Evolutionary conservation across 2,888 invertebrate genomes (phyloP).

Genomic region (Ligdia adustata): DNA sequence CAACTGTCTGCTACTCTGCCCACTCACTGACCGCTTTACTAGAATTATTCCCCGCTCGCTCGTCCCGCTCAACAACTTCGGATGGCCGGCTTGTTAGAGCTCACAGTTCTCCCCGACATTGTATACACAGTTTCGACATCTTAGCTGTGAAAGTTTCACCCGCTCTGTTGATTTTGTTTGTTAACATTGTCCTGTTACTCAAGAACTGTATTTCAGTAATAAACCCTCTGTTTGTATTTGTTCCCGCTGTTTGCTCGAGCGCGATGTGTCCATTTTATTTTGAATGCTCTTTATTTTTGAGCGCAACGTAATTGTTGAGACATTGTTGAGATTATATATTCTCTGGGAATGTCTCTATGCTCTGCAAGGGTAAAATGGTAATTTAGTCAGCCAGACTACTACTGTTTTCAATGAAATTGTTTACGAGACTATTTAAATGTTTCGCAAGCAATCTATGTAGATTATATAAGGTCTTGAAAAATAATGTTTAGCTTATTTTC

Average conservation of each 20-base stretch:
- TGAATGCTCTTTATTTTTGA: slow-evolving; percentile 25
- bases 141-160: slow-evolving; percentile 72
- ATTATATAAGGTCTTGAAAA: no score
- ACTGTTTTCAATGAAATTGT: no score
- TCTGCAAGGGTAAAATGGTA: not conserved
- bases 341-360: not conserved
- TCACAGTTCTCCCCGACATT: slow-evolving; percentile 65
- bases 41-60: slow-evolving; percentile 59
- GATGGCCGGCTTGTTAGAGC: slow-evolving; percentile 76
- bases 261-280: slow-evolving; percentile 31
- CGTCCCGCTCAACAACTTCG: slow-evolving; percentile 70
- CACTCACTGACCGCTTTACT: slow-evolving; percentile 60
- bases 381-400: not conserved
- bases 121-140: slow-evolving; percentile 74
- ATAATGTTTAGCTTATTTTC: no score
- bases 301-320: slow-evolving; percentile 27
- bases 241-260: slow-evolving; percentile 36
- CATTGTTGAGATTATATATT: slow-evolving; percentile 21
- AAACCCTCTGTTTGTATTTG: slow-evolving; percentile 44
- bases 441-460: no score
- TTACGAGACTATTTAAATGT: no score
- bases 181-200: slow-evolving; percentile 66
- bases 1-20: slow-evolving; percentile 56
- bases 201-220: slow-evolving; percentile 47
- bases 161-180: slow-evolving; percentile 74